These are phyloP conservation scores for Xestia c-nigrum DNA, from an alignment of 2,888 invertebrate species.

Conservation along the genomic window DNA sequence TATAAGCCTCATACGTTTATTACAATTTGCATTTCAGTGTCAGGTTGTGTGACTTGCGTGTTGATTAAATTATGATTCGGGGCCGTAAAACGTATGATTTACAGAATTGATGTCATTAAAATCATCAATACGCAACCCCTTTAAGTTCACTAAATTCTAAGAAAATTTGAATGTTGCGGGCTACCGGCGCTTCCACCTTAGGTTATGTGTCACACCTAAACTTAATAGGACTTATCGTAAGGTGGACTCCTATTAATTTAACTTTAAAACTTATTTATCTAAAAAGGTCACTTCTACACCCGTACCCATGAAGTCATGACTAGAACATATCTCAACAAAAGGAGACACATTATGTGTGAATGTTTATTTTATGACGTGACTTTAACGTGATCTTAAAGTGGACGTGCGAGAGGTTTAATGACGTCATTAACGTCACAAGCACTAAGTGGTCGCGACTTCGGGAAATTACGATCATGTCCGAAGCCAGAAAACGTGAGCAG, in stretches of 20 bases:
- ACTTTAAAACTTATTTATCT: background rate
- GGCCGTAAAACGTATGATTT: too few species aligned
- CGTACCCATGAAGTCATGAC: conserved; percentile 30
- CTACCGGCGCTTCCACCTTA: too few species aligned
- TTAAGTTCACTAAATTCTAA: too few species aligned
- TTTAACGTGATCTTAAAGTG: conserved; percentile 59
- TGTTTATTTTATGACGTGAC: conserved; percentile 64
- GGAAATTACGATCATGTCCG: conserved; percentile 58
- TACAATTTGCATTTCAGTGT: too few species aligned
- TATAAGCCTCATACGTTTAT: background rate
- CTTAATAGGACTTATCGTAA: background rate
- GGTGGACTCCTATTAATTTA: background rate
- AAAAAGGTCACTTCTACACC: conserved; percentile 17
- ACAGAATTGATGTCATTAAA: too few species aligned
- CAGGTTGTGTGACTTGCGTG: too few species aligned
- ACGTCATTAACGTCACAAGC: conserved; percentile 65
- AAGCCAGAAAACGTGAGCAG: conserved; percentile 43
- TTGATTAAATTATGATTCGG: too few species aligned
- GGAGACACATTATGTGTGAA: conserved; percentile 49
- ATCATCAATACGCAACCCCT: too few species aligned
- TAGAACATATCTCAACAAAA: conserved; percentile 52
- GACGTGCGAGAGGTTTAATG: conserved; percentile 61
- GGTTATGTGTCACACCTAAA: background rate
- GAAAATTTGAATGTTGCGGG: too few species aligned
- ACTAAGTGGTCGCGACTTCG: conserved; percentile 53